These are phyloP conservation scores for Acanthoscelides obtectus DNA, from an alignment of 2,888 invertebrate species.

Conservation along the genomic window DNA sequence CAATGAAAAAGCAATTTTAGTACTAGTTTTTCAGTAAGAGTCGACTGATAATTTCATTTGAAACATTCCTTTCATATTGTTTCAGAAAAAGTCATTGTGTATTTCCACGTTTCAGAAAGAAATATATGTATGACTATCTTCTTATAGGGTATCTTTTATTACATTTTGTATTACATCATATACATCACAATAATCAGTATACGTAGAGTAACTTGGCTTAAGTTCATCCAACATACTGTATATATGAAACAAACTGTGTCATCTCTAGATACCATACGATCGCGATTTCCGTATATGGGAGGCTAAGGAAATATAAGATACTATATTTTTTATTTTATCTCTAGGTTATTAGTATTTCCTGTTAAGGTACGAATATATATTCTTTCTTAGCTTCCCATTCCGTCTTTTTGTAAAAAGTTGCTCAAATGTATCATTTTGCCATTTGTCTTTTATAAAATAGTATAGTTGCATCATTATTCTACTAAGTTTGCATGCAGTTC, in stretches of 20 bases:
- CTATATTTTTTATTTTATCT: no score
- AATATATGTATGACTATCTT: neutral
- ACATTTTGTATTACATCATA: neutral
- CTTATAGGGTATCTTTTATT: neutral
- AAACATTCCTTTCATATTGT: no score
- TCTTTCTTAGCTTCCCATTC: no score
- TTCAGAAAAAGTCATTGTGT: no score
- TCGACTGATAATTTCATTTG: no score
- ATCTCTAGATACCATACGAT: neutral
- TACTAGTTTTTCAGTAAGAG: no score
- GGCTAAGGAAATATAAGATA: neutral
- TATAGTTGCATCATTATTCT: neutral
- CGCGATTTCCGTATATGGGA: neutral
- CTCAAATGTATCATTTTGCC: slow-evolving; percentile 1
- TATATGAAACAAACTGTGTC: neutral
- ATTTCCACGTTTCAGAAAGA: no score
- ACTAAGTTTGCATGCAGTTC: slow-evolving; percentile 1
- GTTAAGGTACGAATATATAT: no score
- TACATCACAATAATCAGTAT: neutral
- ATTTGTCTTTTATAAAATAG: slow-evolving; percentile 1
- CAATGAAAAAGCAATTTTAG: no score
- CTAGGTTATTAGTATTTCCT: no score
- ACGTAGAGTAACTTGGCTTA: neutral
- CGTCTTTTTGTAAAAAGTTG: neutral
- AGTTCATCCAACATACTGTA: neutral